Percentiles rank a stretch among this genome's conserved stretches.
Conservation (phyloP, 2,888 invertebrate genomes). For the Lasioglossum calceatum region DNA sequence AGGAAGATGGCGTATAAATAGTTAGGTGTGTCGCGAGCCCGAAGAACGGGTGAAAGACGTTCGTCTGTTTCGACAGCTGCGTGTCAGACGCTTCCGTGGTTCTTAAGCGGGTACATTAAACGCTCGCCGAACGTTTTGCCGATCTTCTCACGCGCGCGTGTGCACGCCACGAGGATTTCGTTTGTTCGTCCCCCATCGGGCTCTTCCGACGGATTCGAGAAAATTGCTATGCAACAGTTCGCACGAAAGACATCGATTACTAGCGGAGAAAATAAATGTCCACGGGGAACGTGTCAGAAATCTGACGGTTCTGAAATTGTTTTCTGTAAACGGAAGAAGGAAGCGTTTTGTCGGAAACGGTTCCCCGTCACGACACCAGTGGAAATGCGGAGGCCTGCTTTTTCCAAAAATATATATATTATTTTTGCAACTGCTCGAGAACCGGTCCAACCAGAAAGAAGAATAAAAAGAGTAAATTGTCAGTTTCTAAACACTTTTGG, state of each 20-base stretch:
- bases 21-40: slow-evolving; percentile 7
- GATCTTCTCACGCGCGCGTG: slow-evolving; percentile 27
- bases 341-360: background rate
- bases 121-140: slow-evolving; percentile 37
- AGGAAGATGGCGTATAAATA: slow-evolving; percentile 61
- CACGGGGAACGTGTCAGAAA: slow-evolving; percentile 39
- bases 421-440: background rate
- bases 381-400: background rate
- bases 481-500: background rate
- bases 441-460: background rate
- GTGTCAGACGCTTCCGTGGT: slow-evolving; percentile 55
- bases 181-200: background rate
- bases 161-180: slow-evolving; percentile 16
- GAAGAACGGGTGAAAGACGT: slow-evolving; percentile 56
- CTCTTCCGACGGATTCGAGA: slow-evolving; percentile 20
- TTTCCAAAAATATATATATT: background rate
- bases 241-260: slow-evolving; percentile 3
- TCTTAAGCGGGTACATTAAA: slow-evolving; percentile 61
- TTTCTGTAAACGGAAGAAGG: background rate
- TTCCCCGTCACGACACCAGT: background rate
- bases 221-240: slow-evolving; percentile 25
- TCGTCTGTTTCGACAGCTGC: slow-evolving; percentile 70
- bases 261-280: background rate
- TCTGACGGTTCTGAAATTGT: slow-evolving; percentile 31
- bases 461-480: background rate